Base-by-base conservation (phyloP, 2,113 vertebrate genomes). In the Phaetusa simplex region DNA sequence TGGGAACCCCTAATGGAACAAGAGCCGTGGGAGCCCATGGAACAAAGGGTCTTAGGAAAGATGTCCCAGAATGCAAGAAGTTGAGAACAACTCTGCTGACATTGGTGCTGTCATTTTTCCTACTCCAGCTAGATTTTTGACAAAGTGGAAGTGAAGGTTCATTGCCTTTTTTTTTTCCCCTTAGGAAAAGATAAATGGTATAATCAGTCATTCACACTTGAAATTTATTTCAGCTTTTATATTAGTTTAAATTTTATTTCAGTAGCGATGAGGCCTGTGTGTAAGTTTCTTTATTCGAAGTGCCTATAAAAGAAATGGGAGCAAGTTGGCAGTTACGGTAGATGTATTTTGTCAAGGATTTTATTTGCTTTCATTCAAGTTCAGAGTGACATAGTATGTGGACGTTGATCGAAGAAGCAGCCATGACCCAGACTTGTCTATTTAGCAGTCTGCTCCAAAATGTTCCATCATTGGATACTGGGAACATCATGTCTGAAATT, bases 281-380 rank as follows among this genome's bases (percentile, higher is more conserved):
- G 85, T 95, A 94, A 96, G 96, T 96, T 92, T 96, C 87, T 97
- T 61, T 71, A 67, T 95, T 94, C 80, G 96, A 95, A 98, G 95
- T 95, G 79, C 87, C 87, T 95, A 80, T 95, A 79, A 96, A 93
- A 92, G 65, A 96, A 97, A 96, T 91, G 67, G 64, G 84, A 96
- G 50, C 77, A 74, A 74, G 52, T 66, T 91, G 61, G 12, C 69
- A 80, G 58, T 83, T 76, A 58, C 8, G 15, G 22, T 67, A 71
- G 52, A 38, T 72, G 34, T 1, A 24, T 88, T 92, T 93, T 85
- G 32, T 58, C 38, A 59, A 55, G 12, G n/a, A 67, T 86, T 84
- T 92, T 78, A 40, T 82, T 82, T 86, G 38, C 61, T 95, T 88
- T 55, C 8, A 16, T 71, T 88, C 5, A 3, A 14, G 19, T 56